Conservation (phyloP, 2,888 invertebrate species). For the Aphrophora alni region DNA sequence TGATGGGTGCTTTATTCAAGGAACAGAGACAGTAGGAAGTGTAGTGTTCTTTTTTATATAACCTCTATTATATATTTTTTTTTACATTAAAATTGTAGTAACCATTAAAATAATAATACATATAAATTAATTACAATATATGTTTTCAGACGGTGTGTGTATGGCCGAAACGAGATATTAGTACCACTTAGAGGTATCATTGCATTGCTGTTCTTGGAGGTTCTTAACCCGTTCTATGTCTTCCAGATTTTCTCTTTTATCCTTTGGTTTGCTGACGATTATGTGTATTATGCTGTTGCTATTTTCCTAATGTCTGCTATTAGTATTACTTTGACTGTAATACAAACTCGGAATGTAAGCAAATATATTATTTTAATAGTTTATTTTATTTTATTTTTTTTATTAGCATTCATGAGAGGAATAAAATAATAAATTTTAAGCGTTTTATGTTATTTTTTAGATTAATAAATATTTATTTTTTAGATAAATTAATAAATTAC, state of each 20-base stretch:
- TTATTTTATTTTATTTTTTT: conserved; percentile 15
- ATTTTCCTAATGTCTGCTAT: conserved; percentile 84
- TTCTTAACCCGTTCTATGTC: conserved; percentile 93
- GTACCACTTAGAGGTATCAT: conserved; percentile 77
- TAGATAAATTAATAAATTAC: conserved; percentile 3
- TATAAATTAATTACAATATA: no score
- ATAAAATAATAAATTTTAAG: background rate
- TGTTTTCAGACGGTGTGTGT: conserved; percentile 74
- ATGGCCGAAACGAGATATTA: conserved; percentile 83
- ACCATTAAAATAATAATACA: no score
- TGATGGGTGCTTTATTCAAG: no score
- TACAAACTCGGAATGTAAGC: conserved; percentile 81
- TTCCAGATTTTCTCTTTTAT: conserved; percentile 92
- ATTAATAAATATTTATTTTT: background rate
- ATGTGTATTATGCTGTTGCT: conserved; percentile 87
- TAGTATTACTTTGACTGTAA: conserved; percentile 81
- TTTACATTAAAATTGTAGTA: no score
- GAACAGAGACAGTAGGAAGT: no score
- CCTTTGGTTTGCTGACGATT: conserved; percentile 89
- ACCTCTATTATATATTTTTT: no score
- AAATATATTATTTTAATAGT: conserved; percentile 2
- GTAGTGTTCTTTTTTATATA: no score
- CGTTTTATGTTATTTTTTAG: background rate
- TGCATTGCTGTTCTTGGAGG: conserved; percentile 78
- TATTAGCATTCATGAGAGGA: no score